Base-by-base conservation (phyloP, 2,888 invertebrate species). In the Acanthosepion esculentum region DNA sequence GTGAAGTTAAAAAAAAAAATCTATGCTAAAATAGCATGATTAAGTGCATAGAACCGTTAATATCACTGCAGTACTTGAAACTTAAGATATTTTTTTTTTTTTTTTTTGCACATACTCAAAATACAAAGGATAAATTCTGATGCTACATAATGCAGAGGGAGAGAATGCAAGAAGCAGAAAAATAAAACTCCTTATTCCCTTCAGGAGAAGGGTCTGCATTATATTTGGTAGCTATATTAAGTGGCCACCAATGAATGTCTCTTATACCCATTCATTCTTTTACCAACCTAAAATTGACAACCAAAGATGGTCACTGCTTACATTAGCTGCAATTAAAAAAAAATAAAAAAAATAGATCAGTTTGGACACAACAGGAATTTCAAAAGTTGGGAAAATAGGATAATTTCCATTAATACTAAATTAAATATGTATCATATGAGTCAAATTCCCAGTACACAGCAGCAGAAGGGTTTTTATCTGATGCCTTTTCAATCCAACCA, bases 1-100 rank as follows among this genome's bases (percentile, higher is more conserved):
- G n/a, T n/a, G n/a, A n/a, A n/a, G n/a, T n/a, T n/a, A n/a, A n/a
- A n/a, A n/a, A n/a, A n/a, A n/a, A n/a, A n/a, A n/a, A n/a, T n/a
- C n/a, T 15, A n/a, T n/a, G 78, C 78, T 78, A 78, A 78, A 78
- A 78, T 59, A 59, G 59, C 59, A 59, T 78, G 78, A 78, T 78
- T n/a, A 78, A 78, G n/a, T 78, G 78, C 78, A 78, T 78, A 78
- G 78, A 78, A 78, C n/a, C n/a, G 78, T 78, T n/a, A 78, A 78
- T n/a, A 78, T 78, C 78, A n/a, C 78, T 78, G n/a, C 78, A 78
- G n/a, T 78, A 59, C n/a, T 78, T 78, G n/a, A 12, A n/a, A 15
- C n/a, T 78, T n/a, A n/a, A 5, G 78, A 78, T n/a, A n/a, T 78
- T 7, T 8, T 29, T 12, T n/a, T 64, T 23, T 29, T 8, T n/a